phyloP scores from a whole-genome alignment of 1,140 invertebrate species.

The Lepidurus packardi region DNA sequence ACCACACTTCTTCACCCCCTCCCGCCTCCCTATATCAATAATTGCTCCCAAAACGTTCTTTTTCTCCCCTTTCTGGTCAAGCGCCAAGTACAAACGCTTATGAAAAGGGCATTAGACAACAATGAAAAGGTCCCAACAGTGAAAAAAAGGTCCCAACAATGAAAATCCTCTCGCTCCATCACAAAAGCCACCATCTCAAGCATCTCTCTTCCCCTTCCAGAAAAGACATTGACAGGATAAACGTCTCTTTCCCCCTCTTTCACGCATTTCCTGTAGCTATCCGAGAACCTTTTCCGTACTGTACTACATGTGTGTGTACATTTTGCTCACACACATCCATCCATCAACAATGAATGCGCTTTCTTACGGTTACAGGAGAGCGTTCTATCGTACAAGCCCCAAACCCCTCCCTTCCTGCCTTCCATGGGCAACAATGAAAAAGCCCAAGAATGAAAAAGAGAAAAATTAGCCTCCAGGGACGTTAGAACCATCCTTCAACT shows the following conservation, averaged over 20 bases:
- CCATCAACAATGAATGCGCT: slow-evolving; percentile 11
- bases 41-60: not conserved
- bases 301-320: not conserved
- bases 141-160: not conserved
- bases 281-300: slow-evolving; percentile 18
- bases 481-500: not conserved
- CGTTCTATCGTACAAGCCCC: not conserved
- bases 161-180: not conserved
- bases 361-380: not conserved
- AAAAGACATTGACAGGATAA: slow-evolving; percentile 17
- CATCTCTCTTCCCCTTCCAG: not conserved
- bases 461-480: not conserved
- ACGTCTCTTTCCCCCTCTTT: not conserved
- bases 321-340: slow-evolving; percentile 11
- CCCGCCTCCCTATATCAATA: not conserved
- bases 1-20: not conserved
- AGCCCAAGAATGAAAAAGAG: not conserved
- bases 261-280: slow-evolving; percentile 15
- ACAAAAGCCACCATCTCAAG: not conserved
- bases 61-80: not conserved
- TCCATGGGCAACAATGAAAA: not conserved
- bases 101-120: not conserved
- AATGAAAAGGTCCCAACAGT: not conserved
- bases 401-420: not conserved
- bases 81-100: not conserved